Percentiles rank a stretch among this genome's conserved stretches.
Conservation (phyloP, 2,113 vertebrate genomes). For the Emydocephalus ijimae region DNA sequence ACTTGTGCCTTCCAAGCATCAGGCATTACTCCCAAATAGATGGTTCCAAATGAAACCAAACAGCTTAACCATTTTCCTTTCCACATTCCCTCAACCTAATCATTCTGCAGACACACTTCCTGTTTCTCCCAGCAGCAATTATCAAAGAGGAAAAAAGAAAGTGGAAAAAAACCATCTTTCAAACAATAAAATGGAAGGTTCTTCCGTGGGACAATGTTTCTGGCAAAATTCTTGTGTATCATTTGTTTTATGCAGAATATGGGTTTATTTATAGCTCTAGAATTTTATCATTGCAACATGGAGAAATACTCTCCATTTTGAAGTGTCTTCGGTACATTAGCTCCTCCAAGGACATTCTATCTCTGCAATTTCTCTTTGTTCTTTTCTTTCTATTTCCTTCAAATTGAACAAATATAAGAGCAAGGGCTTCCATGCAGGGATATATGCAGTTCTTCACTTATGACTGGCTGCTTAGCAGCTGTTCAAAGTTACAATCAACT, state of each 20-base stretch:
- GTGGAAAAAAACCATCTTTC: background rate
- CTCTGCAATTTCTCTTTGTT: background rate
- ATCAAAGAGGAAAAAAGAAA: background rate
- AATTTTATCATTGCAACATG: background rate
- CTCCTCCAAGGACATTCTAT: background rate
- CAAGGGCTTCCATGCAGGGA: background rate
- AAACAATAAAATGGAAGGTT: background rate
- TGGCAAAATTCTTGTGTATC: background rate
- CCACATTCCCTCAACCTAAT: background rate
- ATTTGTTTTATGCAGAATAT: background rate
- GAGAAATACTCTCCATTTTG: background rate
- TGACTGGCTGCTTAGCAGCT: too few species aligned
- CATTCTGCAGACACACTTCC: background rate
- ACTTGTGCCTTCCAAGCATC: background rate
- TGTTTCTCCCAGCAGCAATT: background rate
- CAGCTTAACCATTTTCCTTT: background rate
- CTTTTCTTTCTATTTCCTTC: background rate
- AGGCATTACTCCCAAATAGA: background rate
- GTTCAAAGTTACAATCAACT: background rate
- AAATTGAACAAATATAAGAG: background rate
- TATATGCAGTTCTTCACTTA: background rate
- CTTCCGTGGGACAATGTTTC: background rate
- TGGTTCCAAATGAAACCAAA: background rate
- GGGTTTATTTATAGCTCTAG: background rate
- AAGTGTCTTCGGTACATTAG: background rate